Percentiles rank a stretch among this genome's conserved stretches.
Evolutionary conservation across 1,140 invertebrate genomes (phyloP).

Genomic region (Macrosteles quadrilineatus): DNA sequence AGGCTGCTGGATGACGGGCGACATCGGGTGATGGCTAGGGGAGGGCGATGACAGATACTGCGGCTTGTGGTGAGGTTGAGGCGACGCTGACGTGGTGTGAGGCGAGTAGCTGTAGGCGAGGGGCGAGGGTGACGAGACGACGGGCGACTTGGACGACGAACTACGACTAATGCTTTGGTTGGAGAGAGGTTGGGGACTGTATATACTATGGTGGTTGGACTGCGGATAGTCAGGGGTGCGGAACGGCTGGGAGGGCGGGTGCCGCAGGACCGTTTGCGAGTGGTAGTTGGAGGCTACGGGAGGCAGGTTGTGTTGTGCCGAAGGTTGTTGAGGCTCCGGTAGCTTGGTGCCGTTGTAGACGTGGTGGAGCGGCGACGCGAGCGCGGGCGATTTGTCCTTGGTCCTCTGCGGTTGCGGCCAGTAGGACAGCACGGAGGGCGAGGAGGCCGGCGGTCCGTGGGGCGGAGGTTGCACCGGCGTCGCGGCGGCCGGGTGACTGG

Average conservation of each 20-base stretch:
- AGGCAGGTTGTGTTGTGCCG: conserved; percentile 27
- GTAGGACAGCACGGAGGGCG: conserved; percentile 36
- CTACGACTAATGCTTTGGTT: neutral
- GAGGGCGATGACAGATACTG: neutral
- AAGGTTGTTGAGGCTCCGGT: conserved; percentile 4
- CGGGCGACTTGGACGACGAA: neutral
- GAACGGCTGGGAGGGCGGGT: conserved; percentile 5
- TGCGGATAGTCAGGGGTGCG: conserved; percentile 16
- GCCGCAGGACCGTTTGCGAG: neutral
- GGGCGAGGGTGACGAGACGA: neutral
- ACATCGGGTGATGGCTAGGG: neutral
- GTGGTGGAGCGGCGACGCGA: conserved; percentile 8
- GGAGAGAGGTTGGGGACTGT: neutral
- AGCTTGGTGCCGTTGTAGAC: conserved; percentile 30
- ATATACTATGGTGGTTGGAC: conserved; percentile 16
- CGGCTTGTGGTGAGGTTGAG: neutral
- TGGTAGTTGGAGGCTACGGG: conserved; percentile 24
- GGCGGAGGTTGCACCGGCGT: conserved; percentile 53
- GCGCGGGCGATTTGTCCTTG: conserved; percentile 31
- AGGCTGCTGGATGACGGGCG: conserved; percentile 14
- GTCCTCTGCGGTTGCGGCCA: conserved; percentile 24
- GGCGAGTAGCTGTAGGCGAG: neutral
- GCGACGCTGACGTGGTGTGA: neutral
- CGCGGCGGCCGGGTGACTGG: conserved; percentile 53
- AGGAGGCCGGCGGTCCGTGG: conserved; percentile 36